Conservation (phyloP, 37 sponge, comb jelly and placozoan species). For the Beroe forskalii region DNA sequence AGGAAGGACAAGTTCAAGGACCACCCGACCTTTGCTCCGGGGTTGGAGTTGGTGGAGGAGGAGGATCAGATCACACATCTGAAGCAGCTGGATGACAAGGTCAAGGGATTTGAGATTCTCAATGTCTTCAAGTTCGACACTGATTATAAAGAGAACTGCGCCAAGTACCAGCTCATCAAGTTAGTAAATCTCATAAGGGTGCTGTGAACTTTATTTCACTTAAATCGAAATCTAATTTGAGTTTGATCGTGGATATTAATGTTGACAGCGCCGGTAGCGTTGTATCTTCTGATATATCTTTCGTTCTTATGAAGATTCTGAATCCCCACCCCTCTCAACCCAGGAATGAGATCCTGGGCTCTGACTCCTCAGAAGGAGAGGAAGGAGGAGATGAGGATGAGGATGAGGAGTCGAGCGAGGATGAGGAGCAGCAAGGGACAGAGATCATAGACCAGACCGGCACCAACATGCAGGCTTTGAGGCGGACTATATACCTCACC, state of each 20-base stretch:
- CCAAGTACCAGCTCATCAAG: conserved; percentile 79
- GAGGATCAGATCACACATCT: conserved; percentile 96
- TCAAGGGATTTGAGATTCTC: conserved; percentile 74
- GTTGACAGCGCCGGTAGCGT: too few species aligned
- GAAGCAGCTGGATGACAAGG: conserved; percentile 79
- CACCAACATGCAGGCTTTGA: conserved; percentile 70
- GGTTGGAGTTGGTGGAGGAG: conserved; percentile 90
- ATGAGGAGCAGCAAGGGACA: conserved; percentile 59
- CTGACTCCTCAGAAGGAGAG: conserved; percentile 61
- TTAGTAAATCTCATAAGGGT: too few species aligned
- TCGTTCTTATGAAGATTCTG: too few species aligned
- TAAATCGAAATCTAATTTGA: too few species aligned
- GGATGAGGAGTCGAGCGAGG: conserved; percentile 63
- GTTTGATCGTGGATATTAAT: too few species aligned
- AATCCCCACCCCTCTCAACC: too few species aligned
- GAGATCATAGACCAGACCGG: conserved; percentile 84
- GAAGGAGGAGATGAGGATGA: conserved; percentile 70
- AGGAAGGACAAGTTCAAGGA: conserved; percentile 95
- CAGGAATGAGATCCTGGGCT: conserved; percentile 74
- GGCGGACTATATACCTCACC: conserved; percentile 93
- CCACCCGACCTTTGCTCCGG: conserved; percentile 77
- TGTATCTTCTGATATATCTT: too few species aligned
- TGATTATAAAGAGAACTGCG: conserved; percentile 81
- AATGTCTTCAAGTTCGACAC: conserved; percentile 91
- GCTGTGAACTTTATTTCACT: not conserved